phyloP scores from a whole-genome alignment of 2,888 invertebrate species.

The Ectobius pallidus region DNA sequence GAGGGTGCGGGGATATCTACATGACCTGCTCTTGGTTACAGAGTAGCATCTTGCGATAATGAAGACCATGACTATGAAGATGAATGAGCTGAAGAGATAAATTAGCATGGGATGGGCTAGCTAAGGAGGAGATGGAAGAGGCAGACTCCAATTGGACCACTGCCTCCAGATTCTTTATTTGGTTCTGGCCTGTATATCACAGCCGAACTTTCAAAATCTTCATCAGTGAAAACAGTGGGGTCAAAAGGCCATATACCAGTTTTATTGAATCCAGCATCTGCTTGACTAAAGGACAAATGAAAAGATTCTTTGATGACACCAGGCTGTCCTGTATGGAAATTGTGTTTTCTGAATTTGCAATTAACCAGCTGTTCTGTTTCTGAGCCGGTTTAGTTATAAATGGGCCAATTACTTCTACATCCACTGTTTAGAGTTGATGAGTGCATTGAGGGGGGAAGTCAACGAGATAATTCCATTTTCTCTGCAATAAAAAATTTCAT shows the following conservation, averaged over 20 bases:
- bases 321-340: constrained; percentile 5
- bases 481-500: neutral
- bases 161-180: neutral
- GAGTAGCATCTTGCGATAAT: neutral
- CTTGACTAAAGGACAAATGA: neutral
- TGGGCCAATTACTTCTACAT: constrained; percentile 17
- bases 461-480: constrained; percentile 11
- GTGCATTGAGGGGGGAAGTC: constrained; percentile 30
- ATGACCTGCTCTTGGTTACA: neutral
- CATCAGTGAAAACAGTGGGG: neutral
- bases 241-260: neutral
- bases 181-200: too few species aligned
- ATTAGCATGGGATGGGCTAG: neutral
- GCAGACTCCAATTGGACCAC: neutral
- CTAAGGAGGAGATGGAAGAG: neutral
- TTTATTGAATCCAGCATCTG: neutral
- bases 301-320: neutral
- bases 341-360: neutral
- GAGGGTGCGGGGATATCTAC: too few species aligned
- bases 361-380: neutral
- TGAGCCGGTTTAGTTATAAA: neutral
- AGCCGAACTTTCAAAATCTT: too few species aligned
- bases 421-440: constrained; percentile 24
- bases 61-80: neutral
- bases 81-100: too few species aligned